Conservation (phyloP, 2,888 invertebrate species). For the Pterobdella sp. region DNA sequence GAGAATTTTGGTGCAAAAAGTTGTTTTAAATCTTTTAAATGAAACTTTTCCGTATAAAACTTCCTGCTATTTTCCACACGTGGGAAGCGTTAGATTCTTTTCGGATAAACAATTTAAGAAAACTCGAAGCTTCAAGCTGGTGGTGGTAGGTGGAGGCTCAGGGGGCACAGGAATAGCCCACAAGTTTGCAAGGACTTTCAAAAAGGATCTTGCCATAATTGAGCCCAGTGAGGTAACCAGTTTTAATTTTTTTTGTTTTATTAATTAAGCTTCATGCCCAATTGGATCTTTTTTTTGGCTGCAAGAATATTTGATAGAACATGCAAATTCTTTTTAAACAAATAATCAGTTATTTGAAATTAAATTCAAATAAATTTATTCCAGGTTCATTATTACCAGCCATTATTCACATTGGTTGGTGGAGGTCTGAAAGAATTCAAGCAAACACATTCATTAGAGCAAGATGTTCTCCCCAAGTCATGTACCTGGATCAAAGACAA, state of each 20-base stretch:
- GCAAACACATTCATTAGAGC: slow-evolving; percentile 61
- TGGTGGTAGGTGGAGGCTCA: slow-evolving; percentile 87
- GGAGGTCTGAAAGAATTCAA: slow-evolving; percentile 71
- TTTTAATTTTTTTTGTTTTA: no score
- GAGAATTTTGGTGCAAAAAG: no score
- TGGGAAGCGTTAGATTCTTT: not conserved
- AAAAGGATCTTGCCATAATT: slow-evolving; percentile 70
- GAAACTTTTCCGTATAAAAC: no score
- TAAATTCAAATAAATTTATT: slow-evolving; percentile 23
- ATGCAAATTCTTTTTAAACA: not conserved
- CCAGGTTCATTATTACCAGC: slow-evolving; percentile 80
- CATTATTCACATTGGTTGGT: slow-evolving; percentile 85
- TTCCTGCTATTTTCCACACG: no score
- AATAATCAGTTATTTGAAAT: not conserved
- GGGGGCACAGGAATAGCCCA: slow-evolving; percentile 85
- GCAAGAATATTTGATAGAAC: no score
- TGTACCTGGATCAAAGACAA: slow-evolving; percentile 60
- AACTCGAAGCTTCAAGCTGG: slow-evolving; percentile 58
- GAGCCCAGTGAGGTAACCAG: slow-evolving; percentile 65
- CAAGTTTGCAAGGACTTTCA: slow-evolving; percentile 68
- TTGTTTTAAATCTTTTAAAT: no score
- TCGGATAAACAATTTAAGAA: not conserved
- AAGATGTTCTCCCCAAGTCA: slow-evolving; percentile 65
- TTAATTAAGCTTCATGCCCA: no score
- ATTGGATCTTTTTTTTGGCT: no score